These are phyloP conservation scores for Drosophila paracracens DNA, from an alignment of 2,888 invertebrate species.

Conservation along the genomic window DNA sequence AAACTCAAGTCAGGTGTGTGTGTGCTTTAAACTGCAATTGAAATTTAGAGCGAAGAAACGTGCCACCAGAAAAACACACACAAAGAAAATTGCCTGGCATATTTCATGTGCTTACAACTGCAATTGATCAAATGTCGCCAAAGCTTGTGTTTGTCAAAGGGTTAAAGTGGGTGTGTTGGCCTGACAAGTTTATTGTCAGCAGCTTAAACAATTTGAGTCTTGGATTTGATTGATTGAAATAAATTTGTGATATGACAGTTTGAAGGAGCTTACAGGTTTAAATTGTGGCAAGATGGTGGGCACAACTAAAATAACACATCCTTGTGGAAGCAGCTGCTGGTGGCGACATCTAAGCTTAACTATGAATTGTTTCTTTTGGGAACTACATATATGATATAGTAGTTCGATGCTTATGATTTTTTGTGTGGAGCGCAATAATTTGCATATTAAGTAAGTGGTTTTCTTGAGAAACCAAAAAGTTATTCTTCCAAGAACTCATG, in stretches of 20 bases:
- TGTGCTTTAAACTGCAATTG: constrained; percentile 58
- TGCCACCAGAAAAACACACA: constrained; percentile 30
- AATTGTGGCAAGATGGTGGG: not conserved
- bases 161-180: not conserved
- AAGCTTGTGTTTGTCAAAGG: not conserved
- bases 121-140: not conserved
- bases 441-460: not conserved
- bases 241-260: not conserved
- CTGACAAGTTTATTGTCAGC: not conserved
- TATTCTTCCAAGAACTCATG: not conserved
- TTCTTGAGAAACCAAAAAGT: not conserved
- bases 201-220: not conserved
- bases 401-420: too few species aligned
- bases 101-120: constrained; percentile 1
- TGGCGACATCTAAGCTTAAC: not conserved
- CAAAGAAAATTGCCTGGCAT: not conserved
- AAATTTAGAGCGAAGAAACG: constrained; percentile 68
- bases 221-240: constrained; percentile 9
- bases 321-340: not conserved
- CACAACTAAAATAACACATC: not conserved
- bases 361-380: not conserved
- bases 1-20: constrained; percentile 29
- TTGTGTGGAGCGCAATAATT: not conserved
- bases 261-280: not conserved
- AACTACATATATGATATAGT: not conserved